phyloP scores from a whole-genome alignment of 2,888 invertebrate species.

The Drosophila affinis region DNA sequence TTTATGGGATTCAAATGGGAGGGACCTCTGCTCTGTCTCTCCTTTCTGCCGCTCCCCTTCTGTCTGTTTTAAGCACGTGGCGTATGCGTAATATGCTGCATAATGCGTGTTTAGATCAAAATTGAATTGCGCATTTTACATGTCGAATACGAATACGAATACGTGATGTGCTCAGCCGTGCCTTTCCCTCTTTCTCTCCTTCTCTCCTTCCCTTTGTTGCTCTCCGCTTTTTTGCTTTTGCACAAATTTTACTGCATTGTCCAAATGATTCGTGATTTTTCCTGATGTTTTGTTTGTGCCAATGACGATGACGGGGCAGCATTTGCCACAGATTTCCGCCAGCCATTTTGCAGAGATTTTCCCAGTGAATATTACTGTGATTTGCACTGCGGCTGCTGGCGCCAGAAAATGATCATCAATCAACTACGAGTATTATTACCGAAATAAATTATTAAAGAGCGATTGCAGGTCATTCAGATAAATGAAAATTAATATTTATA shows the following conservation, averaged over 20 bases:
- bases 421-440: not conserved
- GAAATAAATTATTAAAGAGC: not conserved
- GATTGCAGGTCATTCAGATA: conserved; percentile 31
- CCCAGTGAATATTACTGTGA: conserved; percentile 4
- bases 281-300: conserved; percentile 3
- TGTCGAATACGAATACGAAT: conserved; percentile 59
- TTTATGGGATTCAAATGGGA: conserved; percentile 23
- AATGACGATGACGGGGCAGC: conserved; percentile 35
- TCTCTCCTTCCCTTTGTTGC: not conserved
- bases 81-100: conserved; percentile 77
- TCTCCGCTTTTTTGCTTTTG: conserved; percentile 17
- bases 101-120: conserved; percentile 77
- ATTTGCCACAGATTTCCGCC: conserved; percentile 34
- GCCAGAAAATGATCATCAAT: conserved; percentile 8
- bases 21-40: not conserved
- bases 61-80: conserved; percentile 34
- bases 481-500: conserved; percentile 34
- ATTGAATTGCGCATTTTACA: conserved; percentile 77
- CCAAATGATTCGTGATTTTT: conserved; percentile 45
- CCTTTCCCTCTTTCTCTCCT: not conserved
- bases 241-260: conserved; percentile 57
- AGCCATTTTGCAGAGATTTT: conserved; percentile 12
- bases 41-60: too few species aligned
- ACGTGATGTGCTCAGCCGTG: conserved; percentile 57
- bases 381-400: conserved; percentile 9